Conservation (phyloP, 2,113 vertebrate genomes). For the mouse (Mus musculus) region GRCm39 chr19:15833001-15833500, state of each 20-base stretch:
- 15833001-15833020: background rate
- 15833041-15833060: background rate
- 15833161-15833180: background rate
- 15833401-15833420: background rate
- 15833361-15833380: background rate
- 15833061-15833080: background rate
- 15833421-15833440: background rate
- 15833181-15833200: background rate
- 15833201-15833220: background rate
- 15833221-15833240: background rate
- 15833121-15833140: background rate
- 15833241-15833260: background rate
- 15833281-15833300: background rate
- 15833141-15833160: background rate
- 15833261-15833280: background rate
- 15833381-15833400: background rate
- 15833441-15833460: background rate
- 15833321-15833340: background rate
- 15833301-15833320: background rate
- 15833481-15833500: too few species aligned
- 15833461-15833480: background rate
- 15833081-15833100: background rate
- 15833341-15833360: background rate
- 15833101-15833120: background rate
- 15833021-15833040: background rate